Conservation (phyloP, 1,140 invertebrate genomes). For the Papilio helenus region DNA sequence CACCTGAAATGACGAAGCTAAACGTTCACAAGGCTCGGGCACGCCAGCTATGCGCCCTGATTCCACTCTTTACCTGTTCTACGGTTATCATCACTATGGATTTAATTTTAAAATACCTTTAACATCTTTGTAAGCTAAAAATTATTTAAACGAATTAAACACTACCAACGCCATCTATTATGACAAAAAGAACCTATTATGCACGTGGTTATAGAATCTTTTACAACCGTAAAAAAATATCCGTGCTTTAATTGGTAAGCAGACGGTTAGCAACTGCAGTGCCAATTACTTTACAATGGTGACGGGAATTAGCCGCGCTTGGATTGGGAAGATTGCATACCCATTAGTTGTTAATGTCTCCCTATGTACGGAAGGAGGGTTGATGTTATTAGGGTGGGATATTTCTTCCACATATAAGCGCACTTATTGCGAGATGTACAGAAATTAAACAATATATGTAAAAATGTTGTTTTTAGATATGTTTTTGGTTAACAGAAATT, state of each 20-base stretch:
- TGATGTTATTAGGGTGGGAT: conserved; percentile 17
- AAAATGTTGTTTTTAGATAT: neutral
- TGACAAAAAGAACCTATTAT: no score
- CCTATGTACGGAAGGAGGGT: conserved; percentile 20
- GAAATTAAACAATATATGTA: no score
- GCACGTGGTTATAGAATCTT: neutral
- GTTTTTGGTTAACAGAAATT: no score
- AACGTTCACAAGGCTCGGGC: neutral
- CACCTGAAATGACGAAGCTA: conserved; percentile 19
- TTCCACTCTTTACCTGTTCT: neutral
- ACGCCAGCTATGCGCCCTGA: neutral
- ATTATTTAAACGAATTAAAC: neutral
- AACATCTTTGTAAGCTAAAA: neutral
- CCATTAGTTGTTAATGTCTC: conserved; percentile 28
- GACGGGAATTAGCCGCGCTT: conserved; percentile 1
- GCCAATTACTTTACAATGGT: conserved; percentile 33
- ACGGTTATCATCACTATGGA: neutral
- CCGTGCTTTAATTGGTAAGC: neutral
- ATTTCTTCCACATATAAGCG: neutral
- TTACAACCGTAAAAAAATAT: conserved; percentile 14
- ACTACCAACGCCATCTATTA: no score
- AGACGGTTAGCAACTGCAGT: conserved; percentile 14
- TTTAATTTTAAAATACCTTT: conserved; percentile 20
- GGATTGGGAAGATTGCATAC: conserved; percentile 29
- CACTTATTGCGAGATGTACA: neutral